Percentiles rank a stretch among this genome's conserved stretches.
Evolutionary conservation across 2,113 vertebrate genomes (phyloP).

Genomic region (Plotosus lineatus): DNA sequence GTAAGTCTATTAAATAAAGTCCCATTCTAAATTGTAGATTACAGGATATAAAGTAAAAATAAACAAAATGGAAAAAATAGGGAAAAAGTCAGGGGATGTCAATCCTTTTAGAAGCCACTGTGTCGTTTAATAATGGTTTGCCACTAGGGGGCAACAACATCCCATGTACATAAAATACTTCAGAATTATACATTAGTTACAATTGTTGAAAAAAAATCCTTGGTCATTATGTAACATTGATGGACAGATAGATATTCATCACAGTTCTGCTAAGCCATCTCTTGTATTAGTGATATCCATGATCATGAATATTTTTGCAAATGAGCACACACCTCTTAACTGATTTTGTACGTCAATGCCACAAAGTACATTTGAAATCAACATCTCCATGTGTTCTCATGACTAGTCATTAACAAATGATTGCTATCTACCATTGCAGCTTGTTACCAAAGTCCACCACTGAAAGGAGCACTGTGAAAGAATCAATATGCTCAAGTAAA

Average conservation of each 20-base stretch:
- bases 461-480: too few species aligned
- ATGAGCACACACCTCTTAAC: background rate
- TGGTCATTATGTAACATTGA: background rate
- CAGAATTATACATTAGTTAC: background rate
- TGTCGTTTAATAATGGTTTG: background rate
- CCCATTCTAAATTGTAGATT: too few species aligned
- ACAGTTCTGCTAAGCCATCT: background rate
- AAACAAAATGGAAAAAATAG: too few species aligned
- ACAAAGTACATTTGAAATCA: too few species aligned
- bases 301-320: background rate
- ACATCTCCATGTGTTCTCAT: background rate
- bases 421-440: too few species aligned
- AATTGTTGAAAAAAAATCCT: background rate
- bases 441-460: too few species aligned
- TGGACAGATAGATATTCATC: background rate
- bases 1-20: too few species aligned
- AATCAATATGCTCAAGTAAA: too few species aligned
- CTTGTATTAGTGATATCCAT: background rate
- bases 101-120: too few species aligned
- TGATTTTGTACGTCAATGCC: too few species aligned
- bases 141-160: slow-evolving; percentile 59
- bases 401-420: slow-evolving; percentile 13
- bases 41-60: too few species aligned
- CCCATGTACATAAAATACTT: background rate
- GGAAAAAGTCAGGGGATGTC: too few species aligned